phyloP scores from a whole-genome alignment of 2,888 invertebrate genomes.

The Prionchulus punctatus region DNA sequence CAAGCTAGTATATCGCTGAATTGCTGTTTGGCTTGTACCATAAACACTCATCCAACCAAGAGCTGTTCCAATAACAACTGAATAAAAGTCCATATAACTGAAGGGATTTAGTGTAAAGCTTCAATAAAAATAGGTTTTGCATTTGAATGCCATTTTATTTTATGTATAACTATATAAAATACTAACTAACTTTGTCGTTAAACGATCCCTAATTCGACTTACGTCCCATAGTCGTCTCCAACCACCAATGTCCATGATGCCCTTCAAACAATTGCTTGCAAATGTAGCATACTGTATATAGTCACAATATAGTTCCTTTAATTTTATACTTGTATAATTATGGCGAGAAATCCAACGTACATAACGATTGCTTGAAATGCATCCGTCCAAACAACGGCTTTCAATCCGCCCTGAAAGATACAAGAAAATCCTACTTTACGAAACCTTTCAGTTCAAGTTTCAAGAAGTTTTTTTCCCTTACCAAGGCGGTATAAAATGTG shows the following conservation, averaged over 20 bases:
- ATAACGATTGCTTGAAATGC: slow-evolving; percentile 50
- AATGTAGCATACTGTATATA: too few relatives aligned
- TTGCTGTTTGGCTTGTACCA: slow-evolving; percentile 12
- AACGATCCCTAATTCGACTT: background rate
- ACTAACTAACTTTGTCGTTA: background rate
- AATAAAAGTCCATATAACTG: slow-evolving; percentile 12
- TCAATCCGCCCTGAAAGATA: slow-evolving; percentile 52
- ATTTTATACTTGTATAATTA: slow-evolving; percentile 13
- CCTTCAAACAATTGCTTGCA: slow-evolving; percentile 1
- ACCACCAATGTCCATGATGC: slow-evolving; percentile 4
- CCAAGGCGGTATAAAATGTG: slow-evolving; percentile 13
- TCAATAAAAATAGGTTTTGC: slow-evolving; percentile 1
- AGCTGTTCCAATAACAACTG: slow-evolving; percentile 8
- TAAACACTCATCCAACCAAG: slow-evolving; percentile 11
- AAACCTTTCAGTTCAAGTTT: background rate
- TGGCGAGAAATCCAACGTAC: slow-evolving; percentile 10
- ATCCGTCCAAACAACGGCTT: slow-evolving; percentile 65
- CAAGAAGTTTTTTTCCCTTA: slow-evolving; percentile 3
- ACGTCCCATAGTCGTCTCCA: background rate
- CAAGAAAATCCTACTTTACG: background rate
- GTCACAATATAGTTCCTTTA: too few relatives aligned
- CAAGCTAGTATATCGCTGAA: slow-evolving; percentile 11
- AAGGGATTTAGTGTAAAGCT: slow-evolving; percentile 7
- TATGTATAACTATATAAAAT: background rate
- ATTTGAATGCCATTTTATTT: background rate